These are phyloP conservation scores for Synanceia verrucosa DNA, from an alignment of 2,797 vertebrate genomes.

Conservation along the genomic window DNA sequence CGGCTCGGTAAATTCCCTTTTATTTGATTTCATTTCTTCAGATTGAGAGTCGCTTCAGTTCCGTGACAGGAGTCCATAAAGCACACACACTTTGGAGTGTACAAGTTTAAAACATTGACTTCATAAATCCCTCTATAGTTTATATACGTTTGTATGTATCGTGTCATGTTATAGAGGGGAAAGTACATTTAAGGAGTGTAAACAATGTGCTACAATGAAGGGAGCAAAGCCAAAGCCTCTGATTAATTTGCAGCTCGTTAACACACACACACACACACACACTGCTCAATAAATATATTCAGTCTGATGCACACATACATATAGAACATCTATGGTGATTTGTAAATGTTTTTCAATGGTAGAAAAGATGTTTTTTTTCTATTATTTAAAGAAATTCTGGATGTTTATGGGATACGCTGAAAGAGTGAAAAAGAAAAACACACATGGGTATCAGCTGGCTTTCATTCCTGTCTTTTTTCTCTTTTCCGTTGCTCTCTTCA, in stretches of 20 bases:
- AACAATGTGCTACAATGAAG: conserved; percentile 63
- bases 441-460: conserved; percentile 60
- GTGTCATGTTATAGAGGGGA: conserved; percentile 33
- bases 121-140: conserved; percentile 61
- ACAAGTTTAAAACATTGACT: conserved; percentile 54
- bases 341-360: conserved; percentile 10
- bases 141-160: conserved; percentile 46
- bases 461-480: conserved; percentile 34
- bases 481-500: conserved; percentile 54
- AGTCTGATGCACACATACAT: not conserved
- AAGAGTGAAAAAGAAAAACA: conserved; percentile 26
- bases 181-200: conserved; percentile 45
- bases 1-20: conserved; percentile 75
- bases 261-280: conserved; percentile 49
- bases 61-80: conserved; percentile 50
- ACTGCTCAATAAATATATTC: conserved; percentile 47
- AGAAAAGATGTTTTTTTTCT: conserved; percentile 45
- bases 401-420: conserved; percentile 54
- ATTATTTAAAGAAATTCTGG: conserved; percentile 43
- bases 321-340: conserved; percentile 25
- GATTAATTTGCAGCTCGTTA: conserved; percentile 65
- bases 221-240: conserved; percentile 37
- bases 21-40: conserved; percentile 65
- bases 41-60: conserved; percentile 36
- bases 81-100: conserved; percentile 31